These are phyloP conservation scores for Scolopax bukidnonensis DNA, from an alignment of 2,797 vertebrate species.

Conservation along the genomic window DNA sequence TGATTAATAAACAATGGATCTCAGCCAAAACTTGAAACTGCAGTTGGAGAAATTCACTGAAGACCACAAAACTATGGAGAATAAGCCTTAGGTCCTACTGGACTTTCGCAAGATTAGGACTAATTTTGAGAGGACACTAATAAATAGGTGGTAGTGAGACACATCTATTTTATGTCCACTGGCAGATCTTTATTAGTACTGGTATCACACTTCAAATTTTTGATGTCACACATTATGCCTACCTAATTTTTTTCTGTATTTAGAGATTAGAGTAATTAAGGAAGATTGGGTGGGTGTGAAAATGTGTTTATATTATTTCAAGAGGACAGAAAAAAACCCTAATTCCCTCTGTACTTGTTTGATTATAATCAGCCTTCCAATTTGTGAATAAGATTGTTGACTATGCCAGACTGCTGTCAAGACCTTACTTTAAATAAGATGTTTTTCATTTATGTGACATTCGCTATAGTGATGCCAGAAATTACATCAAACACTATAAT, in stretches of 20 bases:
- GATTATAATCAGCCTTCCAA: constrained; percentile 65
- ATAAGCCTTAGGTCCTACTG: neutral
- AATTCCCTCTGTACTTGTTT: constrained; percentile 41
- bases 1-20: neutral
- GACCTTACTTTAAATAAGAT: constrained; percentile 70
- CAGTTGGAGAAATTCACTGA: neutral
- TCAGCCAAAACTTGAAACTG: neutral
- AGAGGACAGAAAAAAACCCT: neutral
- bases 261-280: constrained; percentile 15
- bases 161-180: neutral
- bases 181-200: neutral
- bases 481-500: constrained; percentile 73
- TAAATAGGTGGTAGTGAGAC: neutral
- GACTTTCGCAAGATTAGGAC: neutral
- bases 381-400: constrained; percentile 58
- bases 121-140: neutral
- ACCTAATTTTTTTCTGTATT: neutral
- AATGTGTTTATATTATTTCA: constrained; percentile 62
- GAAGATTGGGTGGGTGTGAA: neutral
- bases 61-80: neutral
- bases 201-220: neutral
- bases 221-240: neutral
- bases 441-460: constrained; percentile 74
- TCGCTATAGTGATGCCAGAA: constrained; percentile 72
- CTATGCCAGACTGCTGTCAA: constrained; percentile 74